Percentiles rank a stretch among this genome's conserved stretches.
Evolutionary conservation across 2,888 invertebrate genomes (phyloP).

Genomic region (Ceratothoa steindachneri): DNA sequence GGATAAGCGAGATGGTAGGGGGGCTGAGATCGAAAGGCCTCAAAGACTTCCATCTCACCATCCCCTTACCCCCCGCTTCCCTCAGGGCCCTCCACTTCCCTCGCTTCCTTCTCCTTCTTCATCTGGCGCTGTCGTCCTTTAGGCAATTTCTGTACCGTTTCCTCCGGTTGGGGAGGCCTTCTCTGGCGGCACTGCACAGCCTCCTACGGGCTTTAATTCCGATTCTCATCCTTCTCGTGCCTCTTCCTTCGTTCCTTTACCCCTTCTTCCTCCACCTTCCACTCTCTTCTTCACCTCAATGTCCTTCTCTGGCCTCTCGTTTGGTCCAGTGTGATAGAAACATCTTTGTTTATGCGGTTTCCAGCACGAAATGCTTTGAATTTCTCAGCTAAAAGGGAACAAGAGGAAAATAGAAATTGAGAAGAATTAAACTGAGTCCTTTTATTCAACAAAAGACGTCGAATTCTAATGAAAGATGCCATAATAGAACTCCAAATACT

Average conservation of each 20-base stretch:
- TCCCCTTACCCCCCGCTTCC: neutral
- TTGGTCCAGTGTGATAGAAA: neutral
- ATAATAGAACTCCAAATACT: conserved; percentile 13
- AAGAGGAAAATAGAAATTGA: conserved; percentile 13
- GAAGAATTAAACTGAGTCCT: conserved; percentile 7
- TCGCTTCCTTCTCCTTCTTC: neutral
- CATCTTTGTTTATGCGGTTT: conserved; percentile 15
- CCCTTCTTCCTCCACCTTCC: too few species aligned
- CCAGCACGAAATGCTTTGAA: conserved; percentile 7
- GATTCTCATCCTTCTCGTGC: neutral
- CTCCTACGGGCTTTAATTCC: conserved; percentile 11
- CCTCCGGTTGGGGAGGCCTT: neutral
- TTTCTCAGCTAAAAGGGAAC: conserved; percentile 10
- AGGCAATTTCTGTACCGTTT: neutral
- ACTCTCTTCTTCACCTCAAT: conserved; percentile 1
- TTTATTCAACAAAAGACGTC: conserved; percentile 7
- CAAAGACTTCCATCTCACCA: conserved; percentile 5
- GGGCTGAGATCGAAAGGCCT: conserved; percentile 4
- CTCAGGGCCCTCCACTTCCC: neutral
- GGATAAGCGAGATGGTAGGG: neutral
- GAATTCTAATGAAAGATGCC: conserved; percentile 15
- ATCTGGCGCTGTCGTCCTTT: neutral
- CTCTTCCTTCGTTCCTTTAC: neutral
- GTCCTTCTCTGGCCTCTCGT: neutral
- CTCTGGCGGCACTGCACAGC: neutral